Base-by-base conservation (phyloP, 1,140 invertebrate genomes). In the Apis dorsata region DNA sequence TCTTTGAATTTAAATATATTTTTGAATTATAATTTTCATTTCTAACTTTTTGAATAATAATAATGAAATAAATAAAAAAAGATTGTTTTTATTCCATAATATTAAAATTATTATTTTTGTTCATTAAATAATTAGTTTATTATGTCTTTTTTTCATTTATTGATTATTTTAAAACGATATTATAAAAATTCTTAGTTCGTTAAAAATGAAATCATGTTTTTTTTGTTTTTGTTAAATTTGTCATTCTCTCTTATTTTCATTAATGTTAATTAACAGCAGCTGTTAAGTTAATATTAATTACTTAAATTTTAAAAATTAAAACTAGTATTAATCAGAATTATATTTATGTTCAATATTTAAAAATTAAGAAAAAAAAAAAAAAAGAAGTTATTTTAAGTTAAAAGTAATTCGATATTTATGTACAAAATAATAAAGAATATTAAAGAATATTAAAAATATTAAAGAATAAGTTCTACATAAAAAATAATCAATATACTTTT, bases 211-310 rank as follows among this genome's bases (percentile, higher is more conserved):
- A 34, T 34, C 3, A 34, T 34, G 34, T 34, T 34, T 34, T 34
- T 34, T 34, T 65, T 62, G 13, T 74, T 74, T 13, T 76, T 81
- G 65, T 82, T 77, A 82, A 70, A 73, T 82, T 82, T 82, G 17
- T 69, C 44, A 55, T 57, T 55, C 73, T 82, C 80, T 68, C 55
- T 76, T 70, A 55, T 82, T 82, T 53, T 66, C 73, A 65, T 82
- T 82, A 70, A 82, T 77, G 73, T 82, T 82, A 53, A 69, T 65
- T 15, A 9, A 44, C 17, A 34, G 34, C 65, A 13, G 19, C 17
- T 70, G 66, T 70, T 79, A 51, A 76, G 79, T 81, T 81, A 19
- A 75, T 71, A 63, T 60, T 76, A 8, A 65, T 51, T 9, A 15
- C 66, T 66, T 0, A 57, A 57, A 11, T 28, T n/a, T 13, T 12